A percentile compares a stretch with the other conserved stretches of the same genome.
These are phyloP conservation scores for Drosophila austrosaltans DNA, from an alignment of 2,888 invertebrate species.

Conservation along the genomic window DNA sequence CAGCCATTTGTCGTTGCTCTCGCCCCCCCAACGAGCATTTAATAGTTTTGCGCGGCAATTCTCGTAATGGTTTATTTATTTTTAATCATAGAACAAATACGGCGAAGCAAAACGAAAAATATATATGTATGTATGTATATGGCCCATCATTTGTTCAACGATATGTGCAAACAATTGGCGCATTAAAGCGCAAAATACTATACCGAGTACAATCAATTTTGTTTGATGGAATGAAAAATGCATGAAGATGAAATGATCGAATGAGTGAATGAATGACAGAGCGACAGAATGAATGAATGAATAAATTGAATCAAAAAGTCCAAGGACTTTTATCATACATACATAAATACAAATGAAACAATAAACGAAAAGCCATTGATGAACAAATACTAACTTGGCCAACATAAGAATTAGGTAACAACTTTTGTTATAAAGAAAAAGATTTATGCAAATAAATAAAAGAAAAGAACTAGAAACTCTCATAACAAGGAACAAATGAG, in stretches of 20 bases:
- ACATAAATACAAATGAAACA: not conserved
- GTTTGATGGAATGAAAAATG: slow-evolving; percentile 33
- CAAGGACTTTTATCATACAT: not conserved
- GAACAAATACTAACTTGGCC: not conserved
- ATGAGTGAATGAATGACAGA: slow-evolving; percentile 5
- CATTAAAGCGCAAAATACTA: slow-evolving; percentile 61
- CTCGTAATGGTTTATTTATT: slow-evolving; percentile 74
- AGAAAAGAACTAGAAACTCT: too few relatives aligned
- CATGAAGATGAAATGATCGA: not conserved
- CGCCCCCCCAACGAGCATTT: slow-evolving; percentile 57
- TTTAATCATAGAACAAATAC: slow-evolving; percentile 78
- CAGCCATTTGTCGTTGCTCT: slow-evolving; percentile 19
- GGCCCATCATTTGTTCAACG: slow-evolving; percentile 68
- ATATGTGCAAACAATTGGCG: slow-evolving; percentile 76
- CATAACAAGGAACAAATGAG: too few relatives aligned
- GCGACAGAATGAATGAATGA: too few relatives aligned
- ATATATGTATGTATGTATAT: slow-evolving; percentile 30
- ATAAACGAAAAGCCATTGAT: not conserved
- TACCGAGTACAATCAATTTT: slow-evolving; percentile 41
- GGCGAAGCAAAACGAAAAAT: slow-evolving; percentile 50
- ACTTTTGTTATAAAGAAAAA: too few relatives aligned
- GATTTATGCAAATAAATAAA: too few relatives aligned
- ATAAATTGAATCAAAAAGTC: not conserved
- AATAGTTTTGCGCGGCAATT: slow-evolving; percentile 67
- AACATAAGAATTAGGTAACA: not conserved